Evolutionary conservation across 2,113 vertebrate genomes (phyloP), one percentile per base, ranked within the genome.

Genomic region (Zingel zingel): DNA sequence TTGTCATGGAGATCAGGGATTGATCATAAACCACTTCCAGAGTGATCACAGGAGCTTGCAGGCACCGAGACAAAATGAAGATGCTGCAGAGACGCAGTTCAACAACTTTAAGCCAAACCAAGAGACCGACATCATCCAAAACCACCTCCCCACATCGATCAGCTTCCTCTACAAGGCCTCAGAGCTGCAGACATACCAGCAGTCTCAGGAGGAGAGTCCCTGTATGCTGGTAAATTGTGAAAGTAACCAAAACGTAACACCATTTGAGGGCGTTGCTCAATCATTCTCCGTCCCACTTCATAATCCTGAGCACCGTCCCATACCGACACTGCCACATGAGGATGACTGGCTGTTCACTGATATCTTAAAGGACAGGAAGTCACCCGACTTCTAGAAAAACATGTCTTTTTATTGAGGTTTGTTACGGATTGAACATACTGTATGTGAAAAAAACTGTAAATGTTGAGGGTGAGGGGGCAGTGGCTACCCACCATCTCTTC

Each of bases 311-410:
- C 61, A 81, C 4, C 63, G 78, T 12, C 71, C 71, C 21, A 76
- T 95, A 57, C 74, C 78, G 43, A 95, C 91, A 27, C 95, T 84
- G 0, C 95, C 94, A 16, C 77, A 82, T 0, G 93, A 94, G 57
- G 90, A 94, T 6, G 95, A 96, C 43, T 95, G 94, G 94, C 82
- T 94, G 13, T 96, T 96, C 87, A 90, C 90, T 23, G 92, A 96
- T 50, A 96, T 96, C 75, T 74, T 94, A 27, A 81, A 88, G 76
- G 92, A 93, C 33, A 69, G 74, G 6, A 68, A 51, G 66, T 81
- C 78, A 8, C 48, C n/a, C 0, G 43, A 65, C 19, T 61, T 27
- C 16, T 33, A 72, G 27, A 5, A 43, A 25, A 33, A 53, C 27
- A 21, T 16, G 3, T 50, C 0, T 8, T 64, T 61, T 51, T 51